Percentiles rank a stretch among this genome's conserved stretches.
Conservation (phyloP, 2,797 vertebrate species). For the Cossypha polioptera region DNA sequence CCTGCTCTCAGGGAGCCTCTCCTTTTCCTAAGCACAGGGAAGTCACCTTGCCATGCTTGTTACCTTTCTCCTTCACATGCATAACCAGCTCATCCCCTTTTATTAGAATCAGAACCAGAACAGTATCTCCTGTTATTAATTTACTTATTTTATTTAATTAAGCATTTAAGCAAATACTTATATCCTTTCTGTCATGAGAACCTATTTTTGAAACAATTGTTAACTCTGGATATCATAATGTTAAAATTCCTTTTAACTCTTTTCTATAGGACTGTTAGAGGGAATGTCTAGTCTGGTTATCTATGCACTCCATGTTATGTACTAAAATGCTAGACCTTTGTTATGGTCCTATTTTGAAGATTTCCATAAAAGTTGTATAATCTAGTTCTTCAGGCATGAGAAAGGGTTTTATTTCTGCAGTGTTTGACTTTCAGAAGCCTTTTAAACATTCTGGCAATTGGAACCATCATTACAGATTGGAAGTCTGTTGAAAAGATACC, state of each 20-base stretch:
- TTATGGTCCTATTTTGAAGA: neutral
- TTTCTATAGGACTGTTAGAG: neutral
- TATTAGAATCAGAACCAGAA: neutral
- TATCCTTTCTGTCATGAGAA: neutral
- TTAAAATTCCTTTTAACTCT: neutral
- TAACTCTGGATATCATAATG: neutral
- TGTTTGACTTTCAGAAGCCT: constrained; percentile 34
- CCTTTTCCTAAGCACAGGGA: neutral
- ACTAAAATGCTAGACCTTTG: neutral
- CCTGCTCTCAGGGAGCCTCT: neutral
- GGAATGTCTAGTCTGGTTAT: neutral
- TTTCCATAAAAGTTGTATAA: neutral
- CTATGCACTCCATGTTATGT: neutral
- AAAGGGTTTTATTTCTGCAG: constrained; percentile 19
- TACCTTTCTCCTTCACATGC: neutral
- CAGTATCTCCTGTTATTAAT: neutral
- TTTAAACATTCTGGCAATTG: constrained; percentile 47
- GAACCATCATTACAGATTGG: constrained; percentile 29
- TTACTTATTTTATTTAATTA: neutral
- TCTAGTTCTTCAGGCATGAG: neutral
- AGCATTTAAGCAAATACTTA: neutral
- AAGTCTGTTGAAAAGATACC: constrained; percentile 57
- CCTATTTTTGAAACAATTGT: neutral
- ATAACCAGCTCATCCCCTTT: neutral
- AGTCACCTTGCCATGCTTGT: rapidly evolving